Conservation (phyloP, 2,113 vertebrate genomes). For the Gobiocypris rarus region DNA sequence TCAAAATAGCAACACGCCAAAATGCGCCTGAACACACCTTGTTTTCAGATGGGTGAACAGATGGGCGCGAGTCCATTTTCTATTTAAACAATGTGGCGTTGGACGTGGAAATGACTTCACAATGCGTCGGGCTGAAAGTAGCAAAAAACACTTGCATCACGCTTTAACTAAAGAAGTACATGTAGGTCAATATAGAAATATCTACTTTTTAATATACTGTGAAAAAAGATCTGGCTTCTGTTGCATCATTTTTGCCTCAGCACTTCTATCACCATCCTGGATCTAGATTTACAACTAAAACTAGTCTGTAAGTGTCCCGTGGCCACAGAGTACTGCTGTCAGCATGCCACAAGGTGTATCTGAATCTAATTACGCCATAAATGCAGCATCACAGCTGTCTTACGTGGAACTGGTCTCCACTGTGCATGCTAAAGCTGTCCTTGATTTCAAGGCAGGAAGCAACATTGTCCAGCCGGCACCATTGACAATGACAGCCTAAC, state of each 20-base stretch:
- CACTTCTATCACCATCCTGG: neutral
- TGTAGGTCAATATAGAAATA: neutral
- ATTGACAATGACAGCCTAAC: neutral
- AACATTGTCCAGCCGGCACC: neutral
- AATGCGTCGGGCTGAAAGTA: too few relatives aligned
- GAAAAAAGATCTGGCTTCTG: neutral
- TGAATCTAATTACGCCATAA: neutral
- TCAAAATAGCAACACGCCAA: too few relatives aligned
- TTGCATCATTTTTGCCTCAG: slow-evolving; percentile 16
- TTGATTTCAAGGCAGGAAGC: neutral
- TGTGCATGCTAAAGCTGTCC: neutral
- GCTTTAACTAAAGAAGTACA: neutral
- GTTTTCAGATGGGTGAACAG: too few relatives aligned
- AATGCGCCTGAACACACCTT: too few relatives aligned
- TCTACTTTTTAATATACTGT: neutral
- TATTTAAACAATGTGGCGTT: too few relatives aligned
- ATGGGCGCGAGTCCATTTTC: too few relatives aligned
- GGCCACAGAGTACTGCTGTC: neutral
- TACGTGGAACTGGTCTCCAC: neutral
- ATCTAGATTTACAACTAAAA: neutral
- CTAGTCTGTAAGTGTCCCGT: neutral
- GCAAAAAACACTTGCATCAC: too few relatives aligned
- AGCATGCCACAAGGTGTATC: neutral
- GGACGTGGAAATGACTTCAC: too few relatives aligned
- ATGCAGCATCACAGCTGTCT: neutral